Evolutionary conservation across 2,888 invertebrate species (phyloP).

Genomic region (Dolichopus griseipennis): DNA sequence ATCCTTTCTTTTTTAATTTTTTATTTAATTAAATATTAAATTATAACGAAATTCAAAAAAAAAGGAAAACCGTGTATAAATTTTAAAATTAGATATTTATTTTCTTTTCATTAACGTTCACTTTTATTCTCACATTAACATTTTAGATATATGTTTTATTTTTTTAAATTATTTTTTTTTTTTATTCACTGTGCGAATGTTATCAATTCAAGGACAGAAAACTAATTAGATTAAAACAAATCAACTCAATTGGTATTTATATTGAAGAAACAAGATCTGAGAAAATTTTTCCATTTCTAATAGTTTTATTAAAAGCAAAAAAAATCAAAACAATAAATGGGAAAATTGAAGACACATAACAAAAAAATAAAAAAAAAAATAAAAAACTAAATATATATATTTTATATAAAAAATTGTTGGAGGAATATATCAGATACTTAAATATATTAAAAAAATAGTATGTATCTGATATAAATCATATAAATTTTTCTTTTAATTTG

Average conservation of each 20-base stretch:
- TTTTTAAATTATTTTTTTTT: background rate
- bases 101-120: background rate
- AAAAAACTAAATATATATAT: no score
- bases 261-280: constrained; percentile 7
- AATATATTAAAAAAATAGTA: no score
- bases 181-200: background rate
- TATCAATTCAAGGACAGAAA: constrained; percentile 11
- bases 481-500: no score
- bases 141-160: background rate
- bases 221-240: constrained; percentile 11
- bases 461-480: no score
- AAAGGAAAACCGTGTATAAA: no score
- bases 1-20: background rate
- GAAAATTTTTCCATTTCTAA: constrained; percentile 2
- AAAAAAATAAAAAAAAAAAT: no score
- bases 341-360: background rate
- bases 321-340: background rate
- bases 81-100: no score
- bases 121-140: background rate
- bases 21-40: background rate
- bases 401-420: no score
- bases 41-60: no score
- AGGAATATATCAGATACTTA: no score
- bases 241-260: constrained; percentile 2
- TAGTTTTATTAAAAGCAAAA: background rate